Percentiles rank a stretch among this genome's conserved stretches.
Conservation (phyloP, 2,113 vertebrate genomes). For the Thunnus thynnus region DNA sequence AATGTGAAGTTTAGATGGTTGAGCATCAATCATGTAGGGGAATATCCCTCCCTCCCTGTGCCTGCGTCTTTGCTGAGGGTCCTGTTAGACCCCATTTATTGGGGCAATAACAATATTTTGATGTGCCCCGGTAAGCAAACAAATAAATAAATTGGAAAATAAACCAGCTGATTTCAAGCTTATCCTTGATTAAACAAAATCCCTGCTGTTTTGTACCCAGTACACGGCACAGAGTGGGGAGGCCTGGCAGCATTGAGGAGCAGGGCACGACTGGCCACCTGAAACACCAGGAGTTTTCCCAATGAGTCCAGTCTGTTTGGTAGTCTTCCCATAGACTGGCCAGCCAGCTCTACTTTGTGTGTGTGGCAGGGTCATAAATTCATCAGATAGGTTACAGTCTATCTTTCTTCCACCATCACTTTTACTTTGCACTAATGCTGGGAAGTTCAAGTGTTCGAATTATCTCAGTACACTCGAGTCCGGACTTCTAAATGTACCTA, state of each 20-base stretch:
- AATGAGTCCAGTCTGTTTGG: slow-evolving; percentile 42
- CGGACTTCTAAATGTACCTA: too few species aligned
- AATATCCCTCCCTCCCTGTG: slow-evolving; percentile 7
- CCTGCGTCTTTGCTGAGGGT: slow-evolving; percentile 16
- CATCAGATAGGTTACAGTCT: background rate
- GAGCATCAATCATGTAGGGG: slow-evolving; percentile 36
- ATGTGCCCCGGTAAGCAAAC: background rate
- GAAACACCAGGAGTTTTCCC: slow-evolving; percentile 13
- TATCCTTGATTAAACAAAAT: slow-evolving; percentile 11
- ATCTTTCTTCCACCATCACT: slow-evolving; percentile 3
- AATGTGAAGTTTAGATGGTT: slow-evolving; percentile 25
- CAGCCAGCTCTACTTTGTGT: slow-evolving; percentile 11
- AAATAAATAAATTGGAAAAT: slow-evolving; percentile 2
- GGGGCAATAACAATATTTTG: slow-evolving; percentile 14
- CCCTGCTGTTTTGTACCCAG: slow-evolving; percentile 10
- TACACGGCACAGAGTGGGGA: background rate
- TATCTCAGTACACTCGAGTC: too few species aligned
- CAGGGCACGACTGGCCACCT: slow-evolving; percentile 12
- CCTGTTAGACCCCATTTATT: slow-evolving; percentile 28
- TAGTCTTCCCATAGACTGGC: slow-evolving; percentile 22
- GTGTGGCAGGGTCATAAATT: slow-evolving; percentile 18
- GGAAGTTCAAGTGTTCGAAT: too few species aligned
- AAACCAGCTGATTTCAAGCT: background rate
- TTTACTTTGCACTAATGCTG: too few species aligned
- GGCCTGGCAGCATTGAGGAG: slow-evolving; percentile 9